phyloP scores from a whole-genome alignment of 2,113 vertebrate species.

The Oncorhynchus mykiss region DNA sequence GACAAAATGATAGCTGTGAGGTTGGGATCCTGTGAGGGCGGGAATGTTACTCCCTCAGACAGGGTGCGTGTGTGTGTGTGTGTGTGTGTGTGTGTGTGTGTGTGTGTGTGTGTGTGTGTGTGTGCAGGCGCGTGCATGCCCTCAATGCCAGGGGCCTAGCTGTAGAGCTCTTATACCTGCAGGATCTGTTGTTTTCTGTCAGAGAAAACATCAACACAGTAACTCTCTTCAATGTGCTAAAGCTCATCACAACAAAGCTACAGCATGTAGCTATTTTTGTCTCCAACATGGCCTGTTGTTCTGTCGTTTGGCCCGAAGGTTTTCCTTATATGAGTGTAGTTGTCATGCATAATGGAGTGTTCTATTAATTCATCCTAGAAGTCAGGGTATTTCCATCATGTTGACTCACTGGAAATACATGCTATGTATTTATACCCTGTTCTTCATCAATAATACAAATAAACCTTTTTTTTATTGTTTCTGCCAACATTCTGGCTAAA shows the following conservation, averaged over 20 bases:
- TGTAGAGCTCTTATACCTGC: constrained; percentile 2
- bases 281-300: not conserved
- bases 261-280: not conserved
- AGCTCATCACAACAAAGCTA: not conserved
- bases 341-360: too few relatives aligned
- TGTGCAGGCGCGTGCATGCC: not conserved
- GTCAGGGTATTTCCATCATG: too few relatives aligned
- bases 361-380: too few relatives aligned
- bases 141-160: constrained; percentile 12
- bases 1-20: not conserved
- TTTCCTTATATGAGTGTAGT: not conserved
- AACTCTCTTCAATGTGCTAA: not conserved
- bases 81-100: too few relatives aligned
- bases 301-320: not conserved
- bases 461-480: not conserved
- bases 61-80: too few relatives aligned
- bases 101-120: too few relatives aligned
- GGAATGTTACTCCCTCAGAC: not conserved
- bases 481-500: not conserved
- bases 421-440: too few relatives aligned
- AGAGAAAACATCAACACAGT: not conserved
- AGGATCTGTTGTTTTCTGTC: constrained; percentile 29
- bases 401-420: too few relatives aligned
- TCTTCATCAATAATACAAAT: too few relatives aligned
- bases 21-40: not conserved